A percentile compares a stretch with the other conserved stretches of the same genome.
Evolutionary conservation across 2,797 vertebrate genomes (phyloP).

Genomic region (Thalassophryne amazonica): DNA sequence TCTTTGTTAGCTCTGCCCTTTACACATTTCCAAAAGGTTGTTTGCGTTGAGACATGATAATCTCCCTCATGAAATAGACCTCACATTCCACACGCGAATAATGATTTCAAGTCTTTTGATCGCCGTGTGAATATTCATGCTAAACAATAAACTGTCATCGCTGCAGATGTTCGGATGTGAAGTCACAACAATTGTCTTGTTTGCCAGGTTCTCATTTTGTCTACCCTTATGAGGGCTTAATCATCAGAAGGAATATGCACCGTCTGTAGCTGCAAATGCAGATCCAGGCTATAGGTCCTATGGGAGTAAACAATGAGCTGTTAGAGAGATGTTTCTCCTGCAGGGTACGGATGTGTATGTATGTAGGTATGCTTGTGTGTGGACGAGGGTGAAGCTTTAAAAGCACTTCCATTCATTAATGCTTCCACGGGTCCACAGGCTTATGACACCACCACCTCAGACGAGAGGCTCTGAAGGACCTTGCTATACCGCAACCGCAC

Average conservation of each 20-base stretch:
- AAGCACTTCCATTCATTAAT: constrained; percentile 56
- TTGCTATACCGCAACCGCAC: constrained; percentile 56
- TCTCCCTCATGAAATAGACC: constrained; percentile 52
- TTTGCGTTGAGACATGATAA: constrained; percentile 61
- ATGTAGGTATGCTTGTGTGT: not conserved
- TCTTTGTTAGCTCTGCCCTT: constrained; percentile 63
- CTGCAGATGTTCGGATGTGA: constrained; percentile 17
- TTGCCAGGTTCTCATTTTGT: constrained; percentile 52
- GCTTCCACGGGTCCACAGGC: constrained; percentile 50
- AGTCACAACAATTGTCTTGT: constrained; percentile 23
- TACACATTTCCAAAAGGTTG: constrained; percentile 46
- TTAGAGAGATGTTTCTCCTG: constrained; percentile 52
- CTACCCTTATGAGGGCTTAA: constrained; percentile 42
- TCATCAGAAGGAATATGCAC: constrained; percentile 41
- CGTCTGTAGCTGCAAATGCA: constrained; percentile 54
- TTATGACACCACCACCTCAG: constrained; percentile 57
- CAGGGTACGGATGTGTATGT: constrained; percentile 14
- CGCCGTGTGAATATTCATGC: constrained; percentile 5
- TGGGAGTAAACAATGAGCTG: constrained; percentile 69
- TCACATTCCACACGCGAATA: constrained; percentile 26
- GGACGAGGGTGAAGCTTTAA: constrained; percentile 16
- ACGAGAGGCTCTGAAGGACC: constrained; percentile 47
- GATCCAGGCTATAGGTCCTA: constrained; percentile 61
- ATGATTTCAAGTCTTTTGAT: constrained; percentile 36
- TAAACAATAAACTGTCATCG: not conserved